These are phyloP conservation scores for Takifugu rubripes DNA, from an alignment of 2,797 vertebrate species.

Conservation along the genomic window DNA sequence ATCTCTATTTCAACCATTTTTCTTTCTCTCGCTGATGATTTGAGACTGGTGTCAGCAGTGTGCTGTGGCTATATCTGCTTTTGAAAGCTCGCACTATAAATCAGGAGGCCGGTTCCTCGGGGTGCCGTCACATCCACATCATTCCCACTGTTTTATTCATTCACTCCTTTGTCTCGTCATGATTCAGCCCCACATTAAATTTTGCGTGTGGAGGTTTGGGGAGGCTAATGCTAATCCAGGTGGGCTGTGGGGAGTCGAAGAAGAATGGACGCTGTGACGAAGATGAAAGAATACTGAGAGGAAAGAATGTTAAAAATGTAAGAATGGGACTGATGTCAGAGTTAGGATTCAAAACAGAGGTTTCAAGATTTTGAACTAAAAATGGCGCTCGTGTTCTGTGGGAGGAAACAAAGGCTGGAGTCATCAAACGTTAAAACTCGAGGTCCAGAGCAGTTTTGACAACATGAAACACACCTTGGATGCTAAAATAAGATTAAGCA, in stretches of 20 bases:
- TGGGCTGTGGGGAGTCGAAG: conserved; percentile 36
- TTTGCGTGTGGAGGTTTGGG: conserved; percentile 37
- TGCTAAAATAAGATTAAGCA: too few relatives aligned
- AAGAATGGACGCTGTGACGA: conserved; percentile 37
- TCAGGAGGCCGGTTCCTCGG: conserved; percentile 58
- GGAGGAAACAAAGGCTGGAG: too few relatives aligned
- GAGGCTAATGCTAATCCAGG: conserved; percentile 48
- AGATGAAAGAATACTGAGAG: conserved; percentile 31
- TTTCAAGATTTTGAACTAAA: too few relatives aligned
- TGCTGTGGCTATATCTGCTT: conserved; percentile 47
- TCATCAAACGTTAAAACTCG: too few relatives aligned
- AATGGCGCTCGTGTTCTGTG: too few relatives aligned
- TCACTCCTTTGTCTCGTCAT: conserved; percentile 61
- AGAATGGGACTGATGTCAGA: conserved; percentile 23
- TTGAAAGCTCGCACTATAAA: conserved; percentile 64
- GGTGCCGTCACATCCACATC: conserved; percentile 59
- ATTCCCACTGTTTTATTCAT: conserved; percentile 72
- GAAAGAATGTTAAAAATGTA: conserved; percentile 3
- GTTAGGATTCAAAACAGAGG: conserved; percentile 6
- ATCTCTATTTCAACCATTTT: conserved; percentile 17
- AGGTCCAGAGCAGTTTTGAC: too few relatives aligned
- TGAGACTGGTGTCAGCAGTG: conserved; percentile 42
- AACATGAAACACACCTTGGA: too few relatives aligned
- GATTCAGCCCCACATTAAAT: conserved; percentile 55
- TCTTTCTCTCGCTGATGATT: conserved; percentile 35